Base-by-base conservation (phyloP, 2,113 vertebrate species). In the Rutilus rutilus region DNA sequence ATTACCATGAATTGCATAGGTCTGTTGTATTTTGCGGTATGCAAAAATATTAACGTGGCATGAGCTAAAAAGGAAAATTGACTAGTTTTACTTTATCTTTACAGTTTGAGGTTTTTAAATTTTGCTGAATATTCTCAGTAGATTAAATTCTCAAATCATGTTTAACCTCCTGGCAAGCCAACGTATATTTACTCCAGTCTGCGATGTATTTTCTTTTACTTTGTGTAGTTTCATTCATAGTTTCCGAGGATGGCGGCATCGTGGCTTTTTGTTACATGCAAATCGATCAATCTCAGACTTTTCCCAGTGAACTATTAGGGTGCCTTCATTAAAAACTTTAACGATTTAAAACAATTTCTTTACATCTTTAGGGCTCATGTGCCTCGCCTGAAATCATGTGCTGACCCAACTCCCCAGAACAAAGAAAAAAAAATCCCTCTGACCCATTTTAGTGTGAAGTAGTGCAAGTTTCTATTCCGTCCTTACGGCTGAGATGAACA, bases 401-500 rank as follows among this genome's bases (percentile, higher is more conserved):
- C 86, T 94, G 94, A 95, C 95, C 95, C 93, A 95, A 84, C 91
- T 94, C 93, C 91, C 90, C 90, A 91, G 92, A 85, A 91, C 88
- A 84, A 88, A 89, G 92, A 90, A 91, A 93, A 91, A 93, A 91
- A 93, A 93, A 93, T 92, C 85, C 90, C 90, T 91, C 89, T 95
- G 94, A 93, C 93, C 95, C 90, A 95, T 93, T 95, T 95, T 89
- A 86, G 89, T 89, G 83, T 90, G 91, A 95, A 94, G 91, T 93
- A 94, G 93, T 91, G 88, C 93, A 92, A 82, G 89, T 87, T 92
- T 91, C 91, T 92, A 84, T 93, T 93, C 89, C 87, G 90, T 89
- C 87, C 90, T 91, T 92, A 88, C 82, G 47, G 78, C 87, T 82
- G 60, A 85, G 89, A 87, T 21, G 67, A 83, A 91, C 74, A 60